These are phyloP conservation scores for Danio choprae DNA, from an alignment of 2,797 vertebrate genomes.

Conservation along the genomic window DNA sequence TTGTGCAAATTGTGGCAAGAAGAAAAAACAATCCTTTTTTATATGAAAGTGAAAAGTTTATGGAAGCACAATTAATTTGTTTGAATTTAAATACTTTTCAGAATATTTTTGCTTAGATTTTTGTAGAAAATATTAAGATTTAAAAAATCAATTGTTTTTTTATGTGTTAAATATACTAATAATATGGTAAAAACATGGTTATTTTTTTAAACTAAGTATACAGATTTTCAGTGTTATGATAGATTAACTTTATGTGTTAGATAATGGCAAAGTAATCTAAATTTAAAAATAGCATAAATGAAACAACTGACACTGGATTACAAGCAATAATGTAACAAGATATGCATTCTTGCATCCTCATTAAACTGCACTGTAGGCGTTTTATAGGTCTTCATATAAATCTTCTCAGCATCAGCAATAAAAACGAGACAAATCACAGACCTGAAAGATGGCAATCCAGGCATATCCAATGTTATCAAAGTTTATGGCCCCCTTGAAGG, in stretches of 20 bases:
- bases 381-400: neutral
- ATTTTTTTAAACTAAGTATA: too few relatives aligned
- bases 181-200: too few relatives aligned
- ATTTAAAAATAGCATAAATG: neutral
- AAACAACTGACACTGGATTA: neutral
- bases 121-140: too few relatives aligned
- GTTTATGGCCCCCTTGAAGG: slow-evolving; percentile 98
- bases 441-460: slow-evolving; percentile 99
- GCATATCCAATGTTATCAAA: slow-evolving; percentile 98
- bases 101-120: too few relatives aligned
- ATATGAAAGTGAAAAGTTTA: too few relatives aligned
- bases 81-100: too few relatives aligned
- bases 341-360: neutral
- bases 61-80: too few relatives aligned
- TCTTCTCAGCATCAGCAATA: slow-evolving; percentile 4
- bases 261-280: neutral
- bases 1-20: too few relatives aligned
- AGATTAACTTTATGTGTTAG: neutral
- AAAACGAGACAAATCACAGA: slow-evolving; percentile 58
- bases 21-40: too few relatives aligned
- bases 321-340: neutral
- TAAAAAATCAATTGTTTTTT: too few relatives aligned
- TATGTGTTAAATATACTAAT: too few relatives aligned
- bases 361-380: neutral
- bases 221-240: neutral